Percentiles rank a stretch among this genome's conserved stretches.
Conservation (phyloP, 2,113 vertebrate species). For the Saccopteryx leptura region DNA sequence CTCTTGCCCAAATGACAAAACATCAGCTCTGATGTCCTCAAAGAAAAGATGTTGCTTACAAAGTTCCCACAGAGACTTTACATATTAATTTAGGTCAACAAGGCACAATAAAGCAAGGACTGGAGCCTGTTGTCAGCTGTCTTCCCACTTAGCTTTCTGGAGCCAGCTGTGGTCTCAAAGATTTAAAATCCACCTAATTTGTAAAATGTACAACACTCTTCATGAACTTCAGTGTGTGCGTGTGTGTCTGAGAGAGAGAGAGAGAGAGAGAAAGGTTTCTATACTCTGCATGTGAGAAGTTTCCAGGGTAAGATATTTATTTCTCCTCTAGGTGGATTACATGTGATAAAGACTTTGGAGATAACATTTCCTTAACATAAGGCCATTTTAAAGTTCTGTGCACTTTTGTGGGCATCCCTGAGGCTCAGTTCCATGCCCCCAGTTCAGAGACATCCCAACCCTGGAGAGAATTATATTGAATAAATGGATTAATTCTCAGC, state of each 20-base stretch:
- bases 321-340: neutral
- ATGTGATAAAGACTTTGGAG: neutral
- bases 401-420: neutral
- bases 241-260: neutral
- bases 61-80: neutral
- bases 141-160: conserved; percentile 5
- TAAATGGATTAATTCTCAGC: neutral
- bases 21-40: neutral
- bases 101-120: neutral
- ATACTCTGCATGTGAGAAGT: neutral
- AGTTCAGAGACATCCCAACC: neutral
- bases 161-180: neutral
- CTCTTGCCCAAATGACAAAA: neutral
- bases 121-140: neutral
- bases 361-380: neutral
- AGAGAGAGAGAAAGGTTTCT: neutral
- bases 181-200: conserved; percentile 28
- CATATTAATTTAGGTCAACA: conserved; percentile 4
- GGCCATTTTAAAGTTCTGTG: conserved; percentile 2
- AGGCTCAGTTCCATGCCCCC: neutral
- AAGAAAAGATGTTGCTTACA: neutral
- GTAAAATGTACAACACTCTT: neutral
- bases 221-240: neutral
- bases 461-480: neutral
- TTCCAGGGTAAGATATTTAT: neutral